Evolutionary conservation across 1,140 invertebrate genomes (phyloP).

Genomic region (Listronotus bonariensis): DNA sequence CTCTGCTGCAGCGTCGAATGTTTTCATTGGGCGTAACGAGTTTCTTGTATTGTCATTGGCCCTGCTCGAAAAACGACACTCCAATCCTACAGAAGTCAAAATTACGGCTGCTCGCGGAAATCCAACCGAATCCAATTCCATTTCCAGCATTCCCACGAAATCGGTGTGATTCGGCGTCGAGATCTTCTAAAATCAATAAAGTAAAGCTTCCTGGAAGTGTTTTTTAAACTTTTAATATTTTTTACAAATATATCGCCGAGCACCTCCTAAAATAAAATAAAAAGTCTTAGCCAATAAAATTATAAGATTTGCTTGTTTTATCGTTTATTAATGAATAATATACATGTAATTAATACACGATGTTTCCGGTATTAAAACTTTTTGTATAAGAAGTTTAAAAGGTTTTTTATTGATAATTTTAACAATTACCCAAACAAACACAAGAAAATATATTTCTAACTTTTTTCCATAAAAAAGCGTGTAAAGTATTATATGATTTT

Average conservation of each 20-base stretch:
- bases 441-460: too few species aligned
- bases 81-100: conserved; percentile 40
- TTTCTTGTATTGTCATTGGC: conserved; percentile 41
- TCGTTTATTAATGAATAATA: too few species aligned
- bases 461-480: too few species aligned
- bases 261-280: too few species aligned
- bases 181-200: conserved; percentile 30
- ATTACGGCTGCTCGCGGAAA: conserved; percentile 40
- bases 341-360: too few species aligned
- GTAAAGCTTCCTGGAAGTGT: neutral
- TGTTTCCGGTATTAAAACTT: too few species aligned
- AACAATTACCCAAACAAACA: too few species aligned
- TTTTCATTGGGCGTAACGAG: conserved; percentile 17
- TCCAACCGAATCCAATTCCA: conserved; percentile 34
- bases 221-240: neutral
- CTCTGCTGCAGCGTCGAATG: conserved; percentile 24
- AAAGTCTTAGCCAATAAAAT: too few species aligned
- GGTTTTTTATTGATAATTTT: too few species aligned
- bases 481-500: too few species aligned
- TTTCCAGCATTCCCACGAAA: conserved; percentile 30
- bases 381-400: too few species aligned
- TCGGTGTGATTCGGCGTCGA: conserved; percentile 33
- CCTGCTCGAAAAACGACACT: conserved; percentile 30
- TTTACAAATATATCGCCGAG: neutral
- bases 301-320: too few species aligned